phyloP scores from a whole-genome alignment of 2,113 vertebrate genomes.

The Hydrochoerus hydrochaeris region DNA sequence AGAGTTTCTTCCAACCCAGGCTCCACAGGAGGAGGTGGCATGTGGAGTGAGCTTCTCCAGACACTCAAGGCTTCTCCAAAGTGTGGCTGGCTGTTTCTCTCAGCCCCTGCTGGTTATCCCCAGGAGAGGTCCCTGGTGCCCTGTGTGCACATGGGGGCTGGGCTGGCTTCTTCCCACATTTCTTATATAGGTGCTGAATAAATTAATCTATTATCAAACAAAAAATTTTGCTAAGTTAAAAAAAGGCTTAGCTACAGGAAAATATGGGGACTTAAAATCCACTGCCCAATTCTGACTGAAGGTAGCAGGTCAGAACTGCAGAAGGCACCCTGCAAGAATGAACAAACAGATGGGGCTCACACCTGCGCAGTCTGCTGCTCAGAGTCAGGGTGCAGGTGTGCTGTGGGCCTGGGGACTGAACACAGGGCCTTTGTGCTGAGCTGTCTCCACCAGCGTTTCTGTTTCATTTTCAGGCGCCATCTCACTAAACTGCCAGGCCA shows the following conservation, averaged over 20 bases:
- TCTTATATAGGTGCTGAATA: background rate
- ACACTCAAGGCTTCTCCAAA: no score
- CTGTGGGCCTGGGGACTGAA: background rate
- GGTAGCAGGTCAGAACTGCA: background rate
- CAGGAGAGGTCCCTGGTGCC: no score
- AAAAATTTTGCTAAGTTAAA: background rate
- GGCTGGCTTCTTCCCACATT: background rate
- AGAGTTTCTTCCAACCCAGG: no score
- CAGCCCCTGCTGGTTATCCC: no score
- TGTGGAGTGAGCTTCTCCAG: no score
- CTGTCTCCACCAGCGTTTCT: background rate
- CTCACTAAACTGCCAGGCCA: background rate
- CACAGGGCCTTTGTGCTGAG: background rate
- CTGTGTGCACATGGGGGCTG: no score
- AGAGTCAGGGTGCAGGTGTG: background rate
- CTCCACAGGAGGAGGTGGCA: no score
- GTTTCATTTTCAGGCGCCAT: background rate
- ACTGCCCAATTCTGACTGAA: background rate
- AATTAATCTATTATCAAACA: conserved; percentile 12
- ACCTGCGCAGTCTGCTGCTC: no score
- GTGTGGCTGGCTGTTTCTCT: no score
- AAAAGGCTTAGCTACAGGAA: background rate
- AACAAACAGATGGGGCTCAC: background rate
- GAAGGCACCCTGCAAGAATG: background rate
- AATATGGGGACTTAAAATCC: background rate